Evolutionary conservation across 2,113 vertebrate genomes (phyloP), one percentile per base, ranked within the genome.

Genomic region (Mustelus asterias): DNA sequence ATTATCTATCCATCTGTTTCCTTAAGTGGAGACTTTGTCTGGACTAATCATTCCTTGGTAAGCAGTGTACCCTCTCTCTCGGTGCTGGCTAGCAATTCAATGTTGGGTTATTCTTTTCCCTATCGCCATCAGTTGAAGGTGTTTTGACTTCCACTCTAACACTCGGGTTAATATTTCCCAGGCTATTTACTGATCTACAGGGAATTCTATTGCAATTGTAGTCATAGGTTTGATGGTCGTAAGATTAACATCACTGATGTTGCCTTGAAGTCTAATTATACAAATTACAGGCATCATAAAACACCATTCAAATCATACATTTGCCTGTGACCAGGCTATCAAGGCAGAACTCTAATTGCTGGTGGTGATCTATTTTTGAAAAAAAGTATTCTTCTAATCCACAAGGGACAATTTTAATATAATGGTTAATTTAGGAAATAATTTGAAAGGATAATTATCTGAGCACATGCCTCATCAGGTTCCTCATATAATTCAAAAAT

Each of bases 251-350:
- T 95, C 93, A 48, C 93, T 70, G 67, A 94, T 70, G n/a, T 70
- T 95, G 22, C 48, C 7, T 95, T 44, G 29, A 95, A 72, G 93
- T 70, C 20, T 95, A 95, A 95, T 95, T 95, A 95, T 95, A 69
- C 67, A 95, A 95, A 95, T 95, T 95, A 93, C 63, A 72, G 65
- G n/a, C n/a, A 95, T 95, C 93, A 48, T 95, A 72, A 95, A 95
- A 41, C 11, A 48, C 0, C 24, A 44, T 48, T 95, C 37, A 44
- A 70, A 95, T 70, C 37, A 26, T 8, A 95, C 67, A 48, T 69
- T 72, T 95, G 72, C 44, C 93, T 70, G 65, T 70, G 41, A 95
- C 93, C 93, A 70, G 72, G 67, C 22, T 72, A 44, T 29, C 22
- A 95, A 72, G 24, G 3, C 67, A 95, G 93, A 93, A 18, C 63